Percentiles rank a stretch among this genome's conserved stretches.
Evolutionary conservation across 2,113 vertebrate genomes (phyloP).

Genomic region (cattle (Bos taurus)): ARS-UCD2.0 NC_037348.1:31409501-31410000

Average conservation of each 20-base stretch:
- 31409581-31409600: background rate
- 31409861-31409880: accelerated
- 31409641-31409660: background rate
- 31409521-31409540: background rate
- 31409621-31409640: background rate
- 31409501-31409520: background rate
- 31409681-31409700: background rate
- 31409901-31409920: background rate
- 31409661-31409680: background rate
- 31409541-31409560: background rate
- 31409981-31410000: background rate
- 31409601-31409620: background rate
- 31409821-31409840: accelerated
- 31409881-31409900: accelerated
- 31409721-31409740: background rate
- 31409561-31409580: background rate
- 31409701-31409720: background rate
- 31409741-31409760: background rate
- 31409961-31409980: background rate
- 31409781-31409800: accelerated
- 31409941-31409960: background rate
- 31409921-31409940: accelerated
- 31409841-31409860: background rate
- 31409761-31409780: background rate
- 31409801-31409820: background rate